These are phyloP conservation scores for Tricholauxania praeusta DNA, from an alignment of 2,888 invertebrate genomes.

Conservation along the genomic window DNA sequence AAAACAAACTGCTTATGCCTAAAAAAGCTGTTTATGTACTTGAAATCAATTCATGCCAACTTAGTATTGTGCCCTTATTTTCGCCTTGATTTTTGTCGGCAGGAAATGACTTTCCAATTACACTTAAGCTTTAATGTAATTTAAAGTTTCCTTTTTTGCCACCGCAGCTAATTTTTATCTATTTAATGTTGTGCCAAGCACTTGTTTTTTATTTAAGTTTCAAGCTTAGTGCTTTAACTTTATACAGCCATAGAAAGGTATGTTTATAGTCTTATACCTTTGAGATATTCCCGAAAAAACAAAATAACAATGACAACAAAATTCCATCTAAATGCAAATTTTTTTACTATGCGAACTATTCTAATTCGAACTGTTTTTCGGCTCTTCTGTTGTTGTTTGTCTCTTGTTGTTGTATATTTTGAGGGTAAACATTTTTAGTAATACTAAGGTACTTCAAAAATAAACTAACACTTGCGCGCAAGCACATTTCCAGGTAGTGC, in stretches of 20 bases:
- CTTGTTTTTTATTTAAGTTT: too few relatives aligned
- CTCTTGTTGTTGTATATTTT: background rate
- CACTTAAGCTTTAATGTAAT: too few relatives aligned
- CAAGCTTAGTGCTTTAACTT: too few relatives aligned
- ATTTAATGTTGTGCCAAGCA: too few relatives aligned
- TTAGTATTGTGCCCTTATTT: too few relatives aligned
- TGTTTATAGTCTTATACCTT: constrained; percentile 1
- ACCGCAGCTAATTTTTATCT: too few relatives aligned
- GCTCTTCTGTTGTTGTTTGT: constrained; percentile 6
- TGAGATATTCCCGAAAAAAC: constrained; percentile 1
- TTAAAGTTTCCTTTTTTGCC: too few relatives aligned
- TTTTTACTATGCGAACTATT: constrained; percentile 34
- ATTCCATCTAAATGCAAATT: constrained; percentile 44
- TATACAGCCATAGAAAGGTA: background rate
- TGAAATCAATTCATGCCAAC: too few relatives aligned
- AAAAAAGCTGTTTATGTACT: too few relatives aligned
- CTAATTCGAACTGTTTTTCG: constrained; percentile 28
- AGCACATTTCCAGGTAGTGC: background rate
- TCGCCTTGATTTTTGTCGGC: too few relatives aligned
- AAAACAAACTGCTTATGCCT: too few relatives aligned
- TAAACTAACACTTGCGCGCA: background rate
- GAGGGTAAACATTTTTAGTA: constrained; percentile 4
- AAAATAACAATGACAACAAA: constrained; percentile 19
- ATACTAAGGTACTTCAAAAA: background rate
- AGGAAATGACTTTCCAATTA: too few relatives aligned